Percentiles rank a stretch among this genome's conserved stretches.
phyloP scores from a whole-genome alignment of 2,888 invertebrate species.

The Amiota minor region DNA sequence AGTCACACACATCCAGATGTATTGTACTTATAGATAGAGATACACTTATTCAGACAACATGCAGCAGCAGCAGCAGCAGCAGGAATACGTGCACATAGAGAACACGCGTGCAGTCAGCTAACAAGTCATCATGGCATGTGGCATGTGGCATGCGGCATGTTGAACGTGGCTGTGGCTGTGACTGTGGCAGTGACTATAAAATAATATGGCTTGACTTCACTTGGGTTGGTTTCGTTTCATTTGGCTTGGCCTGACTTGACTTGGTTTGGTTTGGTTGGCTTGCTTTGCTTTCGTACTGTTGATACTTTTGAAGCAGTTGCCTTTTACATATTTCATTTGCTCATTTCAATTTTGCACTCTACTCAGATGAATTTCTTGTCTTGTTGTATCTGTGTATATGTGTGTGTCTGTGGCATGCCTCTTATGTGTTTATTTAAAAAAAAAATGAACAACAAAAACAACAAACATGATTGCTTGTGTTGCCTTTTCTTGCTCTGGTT shows the following conservation, averaged over 20 bases:
- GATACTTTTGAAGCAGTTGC: neutral
- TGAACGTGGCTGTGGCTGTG: no score
- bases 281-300: neutral
- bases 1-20: conserved; percentile 18
- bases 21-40: neutral
- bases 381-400: neutral
- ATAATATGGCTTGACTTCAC: no score
- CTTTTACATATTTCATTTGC: conserved; percentile 23
- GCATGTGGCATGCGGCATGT: neutral
- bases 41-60: neutral
- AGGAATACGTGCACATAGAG: neutral
- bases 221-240: no score
- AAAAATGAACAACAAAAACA: conserved; percentile 31
- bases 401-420: conserved; percentile 30
- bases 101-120: neutral
- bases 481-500: conserved; percentile 15
- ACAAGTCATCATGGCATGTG: conserved; percentile 5
- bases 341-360: conserved; percentile 17
- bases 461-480: neutral
- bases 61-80: neutral
- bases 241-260: no score
- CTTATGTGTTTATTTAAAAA: conserved; percentile 33
- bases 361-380: neutral
- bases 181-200: no score
- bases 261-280: no score